phyloP scores from a whole-genome alignment of 2,113 vertebrate genomes.

The Channa argus region DNA sequence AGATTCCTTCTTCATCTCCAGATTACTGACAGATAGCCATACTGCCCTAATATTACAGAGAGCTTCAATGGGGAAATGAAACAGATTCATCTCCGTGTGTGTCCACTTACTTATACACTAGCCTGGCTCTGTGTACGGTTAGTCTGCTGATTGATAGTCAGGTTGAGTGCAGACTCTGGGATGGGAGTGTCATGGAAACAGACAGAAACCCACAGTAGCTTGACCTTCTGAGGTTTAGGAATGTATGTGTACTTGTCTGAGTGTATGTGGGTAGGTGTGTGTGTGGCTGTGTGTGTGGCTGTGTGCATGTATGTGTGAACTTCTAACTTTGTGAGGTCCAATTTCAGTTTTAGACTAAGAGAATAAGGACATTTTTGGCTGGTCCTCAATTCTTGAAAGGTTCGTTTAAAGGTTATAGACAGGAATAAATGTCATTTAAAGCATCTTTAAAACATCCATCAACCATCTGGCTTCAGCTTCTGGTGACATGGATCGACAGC shows the following conservation, averaged over 20 bases:
- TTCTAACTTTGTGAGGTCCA: not conserved
- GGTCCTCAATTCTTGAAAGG: not conserved
- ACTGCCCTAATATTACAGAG: constrained; percentile 18
- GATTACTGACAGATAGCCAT: constrained; percentile 56
- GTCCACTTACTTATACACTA: not conserved
- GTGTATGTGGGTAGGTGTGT: constrained; percentile 16
- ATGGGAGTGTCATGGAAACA: constrained; percentile 61
- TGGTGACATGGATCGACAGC: too few relatives aligned
- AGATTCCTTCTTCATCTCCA: constrained; percentile 53
- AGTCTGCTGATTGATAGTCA: constrained; percentile 31
- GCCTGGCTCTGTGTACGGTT: not conserved
- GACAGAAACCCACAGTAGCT: constrained; percentile 22
- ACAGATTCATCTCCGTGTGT: constrained; percentile 13
- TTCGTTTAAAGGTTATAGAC: not conserved
- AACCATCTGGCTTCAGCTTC: too few relatives aligned
- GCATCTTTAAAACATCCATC: too few relatives aligned
- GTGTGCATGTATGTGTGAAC: not conserved
- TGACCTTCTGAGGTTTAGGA: constrained; percentile 42
- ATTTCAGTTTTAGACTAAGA: not conserved
- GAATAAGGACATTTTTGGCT: not conserved
- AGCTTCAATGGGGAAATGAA: constrained; percentile 21
- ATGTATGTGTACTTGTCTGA: constrained; percentile 17
- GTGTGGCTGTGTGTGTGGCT: constrained; percentile 6
- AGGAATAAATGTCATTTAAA: too few relatives aligned
- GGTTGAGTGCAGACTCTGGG: constrained; percentile 18